A percentile compares a stretch with the other conserved stretches of the same genome.
These are phyloP conservation scores for Thamnophis sirtalis DNA, from an alignment of 2,113 vertebrate species.

Conservation along the genomic window DNA sequence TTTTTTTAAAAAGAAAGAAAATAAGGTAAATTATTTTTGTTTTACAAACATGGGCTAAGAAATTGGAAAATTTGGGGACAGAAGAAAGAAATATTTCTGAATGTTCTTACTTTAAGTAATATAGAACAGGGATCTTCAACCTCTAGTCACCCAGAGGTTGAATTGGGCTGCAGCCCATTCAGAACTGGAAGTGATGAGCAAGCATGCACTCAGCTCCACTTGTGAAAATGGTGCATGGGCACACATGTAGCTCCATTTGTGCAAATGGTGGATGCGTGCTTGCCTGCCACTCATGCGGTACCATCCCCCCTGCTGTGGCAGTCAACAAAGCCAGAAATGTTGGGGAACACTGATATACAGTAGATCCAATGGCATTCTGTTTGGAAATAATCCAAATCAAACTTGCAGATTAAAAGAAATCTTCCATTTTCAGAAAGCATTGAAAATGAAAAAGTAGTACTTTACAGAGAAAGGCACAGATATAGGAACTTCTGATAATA, in stretches of 20 bases:
- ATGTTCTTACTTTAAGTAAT: background rate
- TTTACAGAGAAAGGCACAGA: background rate
- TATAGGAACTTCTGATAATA: background rate
- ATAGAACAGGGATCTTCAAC: background rate
- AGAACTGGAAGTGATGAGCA: background rate
- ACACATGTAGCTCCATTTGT: background rate
- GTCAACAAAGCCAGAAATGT: background rate
- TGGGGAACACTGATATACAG: background rate
- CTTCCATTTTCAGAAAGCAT: background rate
- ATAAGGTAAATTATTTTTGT: background rate
- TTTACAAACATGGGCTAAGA: background rate
- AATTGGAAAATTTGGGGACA: background rate
- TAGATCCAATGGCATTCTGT: background rate
- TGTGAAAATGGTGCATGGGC: background rate
- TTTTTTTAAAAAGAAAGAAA: background rate
- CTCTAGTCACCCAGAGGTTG: background rate
- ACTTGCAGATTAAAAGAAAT: background rate
- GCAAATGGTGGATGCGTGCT: background rate
- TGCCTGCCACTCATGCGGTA: background rate
- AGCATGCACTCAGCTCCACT: accelerated
- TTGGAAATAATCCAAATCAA: background rate
- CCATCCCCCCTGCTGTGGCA: background rate
- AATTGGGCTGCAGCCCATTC: background rate
- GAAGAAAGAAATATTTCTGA: background rate
- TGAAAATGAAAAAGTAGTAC: background rate